Percentiles rank a stretch among this genome's conserved stretches.
Evolutionary conservation across 1,140 invertebrate genomes (phyloP).

Genomic region (Saccostrea cuccullata): DNA sequence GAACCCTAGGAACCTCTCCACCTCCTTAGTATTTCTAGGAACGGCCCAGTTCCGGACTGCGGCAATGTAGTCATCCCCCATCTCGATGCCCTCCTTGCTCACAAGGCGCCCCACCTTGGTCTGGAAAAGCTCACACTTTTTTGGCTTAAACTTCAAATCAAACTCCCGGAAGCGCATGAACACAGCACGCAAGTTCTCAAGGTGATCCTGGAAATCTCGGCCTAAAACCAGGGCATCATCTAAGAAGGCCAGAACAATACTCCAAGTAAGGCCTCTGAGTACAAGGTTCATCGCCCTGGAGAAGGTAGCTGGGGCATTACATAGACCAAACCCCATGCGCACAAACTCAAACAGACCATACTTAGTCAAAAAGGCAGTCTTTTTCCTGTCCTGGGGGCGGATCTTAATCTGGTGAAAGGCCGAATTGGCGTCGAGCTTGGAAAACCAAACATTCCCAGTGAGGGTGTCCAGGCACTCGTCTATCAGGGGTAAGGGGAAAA

Average conservation of each 20-base stretch:
- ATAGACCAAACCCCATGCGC: background rate
- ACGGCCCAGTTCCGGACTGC: constrained; percentile 66
- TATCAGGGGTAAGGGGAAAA: background rate
- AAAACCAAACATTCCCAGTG: background rate
- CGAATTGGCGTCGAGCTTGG: background rate
- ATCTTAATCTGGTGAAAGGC: no score
- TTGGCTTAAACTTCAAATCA: background rate
- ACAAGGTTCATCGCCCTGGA: constrained; percentile 1
- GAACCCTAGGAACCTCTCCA: constrained; percentile 70
- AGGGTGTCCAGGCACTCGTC: background rate
- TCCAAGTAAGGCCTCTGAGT: constrained; percentile 10
- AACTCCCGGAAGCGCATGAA: background rate
- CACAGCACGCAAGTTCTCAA: background rate
- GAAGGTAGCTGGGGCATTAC: constrained; percentile 33
- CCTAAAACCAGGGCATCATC: constrained; percentile 28
- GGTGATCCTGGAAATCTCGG: background rate
- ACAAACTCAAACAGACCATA: no score
- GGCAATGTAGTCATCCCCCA: constrained; percentile 66
- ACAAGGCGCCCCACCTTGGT: constrained; percentile 65
- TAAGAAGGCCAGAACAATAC: constrained; percentile 19
- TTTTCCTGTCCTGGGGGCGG: background rate
- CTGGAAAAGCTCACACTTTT: constrained; percentile 65
- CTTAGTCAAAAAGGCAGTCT: no score
- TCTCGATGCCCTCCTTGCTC: constrained; percentile 57
- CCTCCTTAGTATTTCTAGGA: constrained; percentile 62